These are phyloP conservation scores for Lagocephalus sceleratus DNA, from an alignment of 2,797 vertebrate species.

Conservation along the genomic window DNA sequence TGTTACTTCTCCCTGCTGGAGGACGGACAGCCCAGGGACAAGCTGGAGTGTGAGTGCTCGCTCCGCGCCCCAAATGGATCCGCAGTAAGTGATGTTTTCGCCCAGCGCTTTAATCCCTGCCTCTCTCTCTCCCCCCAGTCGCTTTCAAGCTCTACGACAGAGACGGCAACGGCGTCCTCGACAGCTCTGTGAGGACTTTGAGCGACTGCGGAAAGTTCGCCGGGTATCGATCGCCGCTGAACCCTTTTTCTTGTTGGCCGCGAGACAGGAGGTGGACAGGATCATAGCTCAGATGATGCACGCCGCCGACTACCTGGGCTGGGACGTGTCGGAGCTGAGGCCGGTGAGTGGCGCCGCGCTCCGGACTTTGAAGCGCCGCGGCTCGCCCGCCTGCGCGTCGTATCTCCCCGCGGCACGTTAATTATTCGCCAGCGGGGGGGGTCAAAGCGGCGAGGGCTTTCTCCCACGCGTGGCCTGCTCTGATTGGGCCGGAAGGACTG, in stretches of 20 bases:
- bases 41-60: conserved; percentile 87
- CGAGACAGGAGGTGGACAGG: conserved; percentile 86
- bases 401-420: conserved; percentile 7
- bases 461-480: no score
- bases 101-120: conserved; percentile 26
- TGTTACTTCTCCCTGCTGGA: conserved; percentile 95
- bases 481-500: no score
- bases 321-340: conserved; percentile 91
- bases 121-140: conserved; percentile 67
- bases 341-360: conserved; percentile 75
- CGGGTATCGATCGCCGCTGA: not conserved
- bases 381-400: no score
- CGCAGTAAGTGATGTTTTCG: conserved; percentile 8
- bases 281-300: conserved; percentile 96
- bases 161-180: conserved; percentile 89
- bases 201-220: not conserved
- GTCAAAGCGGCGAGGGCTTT: no score
- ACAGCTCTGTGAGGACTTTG: conserved; percentile 83
- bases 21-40: conserved; percentile 88
- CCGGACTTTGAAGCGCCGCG: not conserved
- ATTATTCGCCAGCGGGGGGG: conserved; percentile 23
- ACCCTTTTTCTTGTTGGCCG: conserved; percentile 14
- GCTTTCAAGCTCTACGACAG: conserved; percentile 91
- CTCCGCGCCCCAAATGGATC: conserved; percentile 15
- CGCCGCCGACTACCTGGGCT: conserved; percentile 89